Base-by-base conservation (phyloP, 2,113 vertebrate genomes). In the Podiceps cristatus region DNA sequence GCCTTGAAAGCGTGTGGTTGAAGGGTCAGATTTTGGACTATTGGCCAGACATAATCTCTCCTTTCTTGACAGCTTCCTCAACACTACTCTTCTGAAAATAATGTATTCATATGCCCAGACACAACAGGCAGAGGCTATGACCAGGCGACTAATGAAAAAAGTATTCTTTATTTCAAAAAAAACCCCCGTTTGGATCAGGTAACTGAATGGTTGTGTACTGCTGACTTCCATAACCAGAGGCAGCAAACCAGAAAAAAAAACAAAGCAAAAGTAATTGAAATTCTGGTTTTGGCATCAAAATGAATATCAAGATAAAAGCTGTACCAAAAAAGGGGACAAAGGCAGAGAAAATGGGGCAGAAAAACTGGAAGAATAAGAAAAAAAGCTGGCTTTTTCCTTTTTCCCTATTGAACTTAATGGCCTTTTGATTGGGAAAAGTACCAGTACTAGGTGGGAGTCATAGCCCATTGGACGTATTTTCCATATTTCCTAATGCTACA, bases 211-310 rank as follows among this genome's bases (percentile, higher is more conserved):
- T 60, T 89, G 74, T 79, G 78, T 75, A 85, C 75, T 92, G 71
- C 22, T 22, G 78, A 73, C 95, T 96, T 81, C 92, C 80, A 90
- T 71, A 80, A 79, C 94, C 90, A 95, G 67, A 80, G n/a, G n/a
- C 63, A 86, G 47, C 82, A 86, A 94, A 83, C 62, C 40, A 56
- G 40, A 55, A 45, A 67, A 22, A 50, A 58, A 66, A 52, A 37
- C 60, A 72, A 73, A 18, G 28, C 15, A 88, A 44, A 81, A 96
- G 55, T 69, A 85, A 86, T 33, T 94, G 85, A 88, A 96, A 87
- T 66, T 37, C 73, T 56, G 53, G 67, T 9, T 82, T 88, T 22
- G 47, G 52, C 83, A 78, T 87, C 27, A 73, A 85, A 81, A 77
- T 74, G 59, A 78, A 45, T 13, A 69, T 44, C 29, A 85, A 60